These are phyloP conservation scores for Camelus bactrianus DNA, from an alignment of 2,113 vertebrate genomes.

Conservation along the genomic window DNA sequence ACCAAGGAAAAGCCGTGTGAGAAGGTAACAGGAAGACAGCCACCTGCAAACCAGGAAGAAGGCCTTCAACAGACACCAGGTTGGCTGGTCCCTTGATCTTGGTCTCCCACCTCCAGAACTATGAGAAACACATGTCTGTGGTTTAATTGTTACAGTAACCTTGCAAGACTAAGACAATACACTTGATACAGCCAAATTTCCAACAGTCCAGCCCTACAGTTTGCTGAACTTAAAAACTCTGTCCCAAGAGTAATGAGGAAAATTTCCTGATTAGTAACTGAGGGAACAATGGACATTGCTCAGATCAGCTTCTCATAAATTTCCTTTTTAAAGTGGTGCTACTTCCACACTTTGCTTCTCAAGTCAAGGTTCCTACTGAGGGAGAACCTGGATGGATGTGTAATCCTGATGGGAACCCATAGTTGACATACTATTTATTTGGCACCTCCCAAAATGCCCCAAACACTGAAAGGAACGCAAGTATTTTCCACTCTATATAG, in stretches of 20 bases:
- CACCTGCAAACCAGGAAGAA: background rate
- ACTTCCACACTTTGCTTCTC: background rate
- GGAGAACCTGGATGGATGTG: background rate
- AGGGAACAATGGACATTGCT: background rate
- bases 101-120: background rate
- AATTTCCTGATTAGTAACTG: background rate
- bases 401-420: background rate
- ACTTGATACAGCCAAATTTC: background rate
- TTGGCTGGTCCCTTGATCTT: background rate
- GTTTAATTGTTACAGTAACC: background rate
- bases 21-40: background rate
- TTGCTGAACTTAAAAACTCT: background rate
- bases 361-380: background rate
- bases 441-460: background rate
- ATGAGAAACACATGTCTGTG: background rate
- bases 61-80: background rate
- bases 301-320: background rate
- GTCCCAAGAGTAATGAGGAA: background rate
- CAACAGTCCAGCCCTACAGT: background rate
- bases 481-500: background rate
- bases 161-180: background rate
- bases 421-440: background rate
- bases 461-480: background rate
- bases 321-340: background rate
- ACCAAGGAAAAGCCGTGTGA: background rate